These are phyloP conservation scores for Bacillus rossius DNA, from an alignment of 1,140 invertebrate genomes.

Conservation along the genomic window DNA sequence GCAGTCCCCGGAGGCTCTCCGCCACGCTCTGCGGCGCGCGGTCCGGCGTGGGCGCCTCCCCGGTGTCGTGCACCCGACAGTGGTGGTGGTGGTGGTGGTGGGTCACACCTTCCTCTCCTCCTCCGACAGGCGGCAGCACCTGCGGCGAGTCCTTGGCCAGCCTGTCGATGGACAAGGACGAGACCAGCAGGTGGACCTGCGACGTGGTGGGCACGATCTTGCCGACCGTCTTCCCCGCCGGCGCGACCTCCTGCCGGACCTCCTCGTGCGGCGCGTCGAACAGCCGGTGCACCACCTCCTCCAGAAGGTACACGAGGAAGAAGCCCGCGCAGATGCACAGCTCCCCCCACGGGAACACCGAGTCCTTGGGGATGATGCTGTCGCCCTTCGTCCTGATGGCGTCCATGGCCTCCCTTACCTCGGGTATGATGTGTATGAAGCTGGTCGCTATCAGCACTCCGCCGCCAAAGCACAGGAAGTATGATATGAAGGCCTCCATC, in stretches of 20 bases:
- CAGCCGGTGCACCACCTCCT: constrained; percentile 45
- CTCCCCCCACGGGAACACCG: constrained; percentile 44
- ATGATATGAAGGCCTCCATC: constrained; percentile 13
- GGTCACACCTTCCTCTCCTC: neutral
- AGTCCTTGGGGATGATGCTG: neutral
- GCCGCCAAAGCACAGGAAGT: constrained; percentile 70
- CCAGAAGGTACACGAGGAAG: constrained; percentile 51
- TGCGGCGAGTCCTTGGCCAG: neutral
- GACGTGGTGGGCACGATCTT: constrained; percentile 13
- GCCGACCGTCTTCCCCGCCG: constrained; percentile 19
- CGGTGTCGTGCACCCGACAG: constrained; percentile 7
- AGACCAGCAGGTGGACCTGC: constrained; percentile 11
- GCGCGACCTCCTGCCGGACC: constrained; percentile 47
- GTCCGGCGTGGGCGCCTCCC: constrained; percentile 3
- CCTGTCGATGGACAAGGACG: constrained; percentile 8
- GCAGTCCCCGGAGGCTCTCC: constrained; percentile 36
- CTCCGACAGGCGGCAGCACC: neutral
- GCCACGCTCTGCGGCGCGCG: constrained; percentile 7
- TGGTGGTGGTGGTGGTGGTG: neutral
- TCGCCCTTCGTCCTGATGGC: neutral
- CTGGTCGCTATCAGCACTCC: constrained; percentile 80
- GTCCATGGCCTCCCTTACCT: constrained; percentile 48
- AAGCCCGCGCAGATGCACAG: constrained; percentile 50
- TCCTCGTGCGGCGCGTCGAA: constrained; percentile 37
- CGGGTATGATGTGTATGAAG: constrained; percentile 76